Conservation (phyloP, 2,113 vertebrate species). For the Muntiacus reevesi region DNA sequence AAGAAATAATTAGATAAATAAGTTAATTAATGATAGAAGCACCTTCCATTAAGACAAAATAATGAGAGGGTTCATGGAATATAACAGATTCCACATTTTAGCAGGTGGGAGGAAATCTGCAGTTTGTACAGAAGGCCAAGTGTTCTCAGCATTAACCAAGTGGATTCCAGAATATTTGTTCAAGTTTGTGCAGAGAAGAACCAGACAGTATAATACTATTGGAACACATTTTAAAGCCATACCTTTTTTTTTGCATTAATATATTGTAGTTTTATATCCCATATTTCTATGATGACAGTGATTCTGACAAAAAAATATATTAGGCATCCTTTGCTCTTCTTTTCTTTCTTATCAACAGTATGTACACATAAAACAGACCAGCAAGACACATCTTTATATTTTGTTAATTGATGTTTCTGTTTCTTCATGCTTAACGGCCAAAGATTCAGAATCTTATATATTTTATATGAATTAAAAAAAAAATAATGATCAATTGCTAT, state of each 20-base stretch:
- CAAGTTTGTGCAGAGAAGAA: background rate
- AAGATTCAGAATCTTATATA: background rate
- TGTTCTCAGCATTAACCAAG: background rate
- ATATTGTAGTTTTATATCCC: background rate
- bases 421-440: background rate
- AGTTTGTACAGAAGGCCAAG: background rate
- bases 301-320: background rate
- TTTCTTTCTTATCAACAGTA: background rate
- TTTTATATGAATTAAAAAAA: background rate
- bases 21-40: background rate
- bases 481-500: background rate
- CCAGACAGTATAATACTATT: rapidly evolving
- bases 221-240: background rate
- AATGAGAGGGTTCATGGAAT: background rate
- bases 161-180: background rate
- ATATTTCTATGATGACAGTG: background rate
- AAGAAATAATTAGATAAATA: background rate
- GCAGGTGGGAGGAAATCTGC: background rate
- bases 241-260: background rate
- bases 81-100: background rate
- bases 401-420: background rate
- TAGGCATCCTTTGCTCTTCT: background rate
- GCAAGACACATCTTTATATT: background rate
- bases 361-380: background rate
- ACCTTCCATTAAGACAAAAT: background rate